phyloP scores from a whole-genome alignment of 2,113 vertebrate species.

The Nibea albiflora region DNA sequence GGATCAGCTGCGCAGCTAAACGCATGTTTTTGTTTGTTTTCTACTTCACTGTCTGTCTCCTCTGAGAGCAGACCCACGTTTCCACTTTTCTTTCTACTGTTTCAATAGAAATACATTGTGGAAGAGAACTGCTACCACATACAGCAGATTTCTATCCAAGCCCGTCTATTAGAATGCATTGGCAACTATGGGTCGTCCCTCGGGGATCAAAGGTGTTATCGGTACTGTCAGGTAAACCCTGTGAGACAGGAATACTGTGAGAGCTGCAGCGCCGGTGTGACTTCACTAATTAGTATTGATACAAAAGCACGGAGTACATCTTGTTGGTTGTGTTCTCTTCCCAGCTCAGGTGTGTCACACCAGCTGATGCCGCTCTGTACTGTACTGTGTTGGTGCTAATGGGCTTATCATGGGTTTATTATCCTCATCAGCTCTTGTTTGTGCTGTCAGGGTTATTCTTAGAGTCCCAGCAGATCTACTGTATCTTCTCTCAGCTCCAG shows the following conservation, averaged over 20 bases:
- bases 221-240: background rate
- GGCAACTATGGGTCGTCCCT: background rate
- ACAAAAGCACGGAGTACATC: background rate
- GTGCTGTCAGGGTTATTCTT: conserved; percentile 54
- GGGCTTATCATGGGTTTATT: conserved; percentile 32
- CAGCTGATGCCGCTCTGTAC: conserved; percentile 1
- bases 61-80: too few relatives aligned
- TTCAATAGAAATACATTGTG: background rate
- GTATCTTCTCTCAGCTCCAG: conserved; percentile 25
- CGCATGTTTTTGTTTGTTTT: too few relatives aligned
- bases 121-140: background rate
- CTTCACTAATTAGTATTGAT: conserved; percentile 12
- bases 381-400: conserved; percentile 35
- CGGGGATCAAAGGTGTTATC: background rate
- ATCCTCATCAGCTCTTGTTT: conserved; percentile 46
- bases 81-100: background rate
- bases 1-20: too few relatives aligned
- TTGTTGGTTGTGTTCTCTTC: background rate
- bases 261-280: background rate
- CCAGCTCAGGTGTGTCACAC: conserved; percentile 1
- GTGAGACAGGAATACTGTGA: background rate
- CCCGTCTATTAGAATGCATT: background rate
- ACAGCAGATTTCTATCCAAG: background rate
- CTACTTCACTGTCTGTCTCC: too few relatives aligned
- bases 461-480: conserved; percentile 37